Percentiles rank a stretch among this genome's conserved stretches.
Conservation (phyloP, 2,888 invertebrate genomes). For the Rhagonycha lutea region DNA sequence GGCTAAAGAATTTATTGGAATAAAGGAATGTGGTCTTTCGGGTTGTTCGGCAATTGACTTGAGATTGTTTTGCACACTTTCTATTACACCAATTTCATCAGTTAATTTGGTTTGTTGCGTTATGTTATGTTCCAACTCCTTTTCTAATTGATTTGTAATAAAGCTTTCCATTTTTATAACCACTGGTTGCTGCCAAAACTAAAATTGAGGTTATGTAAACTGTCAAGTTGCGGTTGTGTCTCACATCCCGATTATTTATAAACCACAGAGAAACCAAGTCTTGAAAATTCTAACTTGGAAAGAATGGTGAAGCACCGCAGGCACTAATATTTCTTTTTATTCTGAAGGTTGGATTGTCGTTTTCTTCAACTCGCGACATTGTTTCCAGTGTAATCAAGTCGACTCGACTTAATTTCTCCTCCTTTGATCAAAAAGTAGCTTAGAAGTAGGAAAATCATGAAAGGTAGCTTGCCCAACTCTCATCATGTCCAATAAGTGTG, state of each 20-base stretch:
- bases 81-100: constrained; percentile 7
- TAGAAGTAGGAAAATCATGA: too few species aligned
- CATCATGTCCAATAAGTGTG: not conserved
- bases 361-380: too few species aligned
- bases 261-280: too few species aligned
- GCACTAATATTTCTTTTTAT: too few species aligned
- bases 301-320: too few species aligned
- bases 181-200: not conserved
- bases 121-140: constrained; percentile 8
- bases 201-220: not conserved
- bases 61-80: constrained; percentile 2
- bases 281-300: too few species aligned
- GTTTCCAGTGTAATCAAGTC: too few species aligned
- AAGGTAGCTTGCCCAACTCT: not conserved
- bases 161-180: constrained; percentile 3
- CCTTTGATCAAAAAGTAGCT: not conserved
- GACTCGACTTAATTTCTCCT: too few species aligned
- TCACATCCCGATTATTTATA: not conserved
- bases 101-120: constrained; percentile 6
- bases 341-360: too few species aligned
- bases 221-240: not conserved
- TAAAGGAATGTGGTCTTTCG: constrained; percentile 22
- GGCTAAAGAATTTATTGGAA: constrained; percentile 17
- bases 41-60: constrained; percentile 10
- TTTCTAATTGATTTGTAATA: not conserved